Conservation (phyloP, 2,113 vertebrate genomes). For the Phrynocephalus versicolor region DNA sequence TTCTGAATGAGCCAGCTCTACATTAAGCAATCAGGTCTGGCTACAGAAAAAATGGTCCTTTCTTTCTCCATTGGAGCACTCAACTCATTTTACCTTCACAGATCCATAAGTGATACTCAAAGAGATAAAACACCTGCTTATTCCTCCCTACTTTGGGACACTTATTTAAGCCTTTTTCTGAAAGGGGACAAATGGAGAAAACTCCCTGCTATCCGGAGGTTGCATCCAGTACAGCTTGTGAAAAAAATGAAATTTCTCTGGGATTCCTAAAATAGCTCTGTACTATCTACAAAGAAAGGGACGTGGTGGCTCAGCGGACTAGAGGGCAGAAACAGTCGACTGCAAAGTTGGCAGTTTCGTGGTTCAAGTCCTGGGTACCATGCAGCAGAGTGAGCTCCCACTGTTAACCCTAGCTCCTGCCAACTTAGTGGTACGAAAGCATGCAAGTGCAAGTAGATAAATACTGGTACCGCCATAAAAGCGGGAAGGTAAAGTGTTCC, state of each 20-base stretch:
- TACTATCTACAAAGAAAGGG: neutral
- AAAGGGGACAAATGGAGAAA: neutral
- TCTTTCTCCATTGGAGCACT: neutral
- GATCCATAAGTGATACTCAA: neutral
- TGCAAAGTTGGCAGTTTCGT: too few relatives aligned
- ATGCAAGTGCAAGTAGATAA: too few relatives aligned
- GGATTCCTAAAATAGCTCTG: neutral
- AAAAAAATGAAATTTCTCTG: too few relatives aligned
- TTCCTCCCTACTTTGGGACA: neutral
- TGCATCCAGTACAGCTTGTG: too few relatives aligned
- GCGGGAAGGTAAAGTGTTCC: too few relatives aligned
- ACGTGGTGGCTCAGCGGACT: too few relatives aligned
- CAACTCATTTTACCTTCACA: neutral
- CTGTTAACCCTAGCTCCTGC: too few relatives aligned
- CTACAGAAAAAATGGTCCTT: neutral
- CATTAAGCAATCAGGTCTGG: neutral
- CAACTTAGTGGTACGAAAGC: too few relatives aligned
- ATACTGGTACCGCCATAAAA: too few relatives aligned
- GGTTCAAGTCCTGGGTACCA: too few relatives aligned
- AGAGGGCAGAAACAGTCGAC: too few relatives aligned
- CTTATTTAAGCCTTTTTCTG: neutral
- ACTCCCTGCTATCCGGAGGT: neutral
- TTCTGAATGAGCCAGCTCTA: neutral
- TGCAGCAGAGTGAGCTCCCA: too few relatives aligned
- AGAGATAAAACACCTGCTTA: neutral